Evolutionary conservation across 2,888 invertebrate genomes (phyloP), one percentile per base, ranked within the genome.

Genomic region (Diarsia dahlii): DNA sequence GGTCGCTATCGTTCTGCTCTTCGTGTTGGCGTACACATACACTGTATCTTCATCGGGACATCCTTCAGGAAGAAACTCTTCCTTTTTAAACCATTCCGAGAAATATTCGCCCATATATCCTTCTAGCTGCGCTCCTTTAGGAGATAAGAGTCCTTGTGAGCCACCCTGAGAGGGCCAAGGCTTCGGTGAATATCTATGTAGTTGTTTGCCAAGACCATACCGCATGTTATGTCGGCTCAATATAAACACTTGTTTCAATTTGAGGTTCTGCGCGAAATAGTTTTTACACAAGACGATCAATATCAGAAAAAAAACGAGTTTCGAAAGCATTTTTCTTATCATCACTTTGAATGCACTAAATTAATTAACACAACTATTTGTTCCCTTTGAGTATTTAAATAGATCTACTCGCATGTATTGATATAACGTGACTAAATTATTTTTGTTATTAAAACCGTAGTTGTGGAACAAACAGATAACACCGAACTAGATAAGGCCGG

Each of bases 81-180:
- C 75, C 34, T 76, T 71, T 63, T 78, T 69, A 9, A 87, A 84
- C 87, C 87, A 87, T 15, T 84, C 50, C 20, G 64, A 46, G 58
- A 87, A 84, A 63, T 86, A 87, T 76, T 82, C 73, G 1, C 84
- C 87, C 79, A 87, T 83, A n/a, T 81, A 76, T 5, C 81, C 70
- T 79, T 87, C 87, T 34, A 79, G 12, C 28, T 54, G 39, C n/a
- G 65, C 74, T 62, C 87, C 87, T 71, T 69, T 84, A 3, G 56
- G 52, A 1, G 87, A 85, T 62, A 87, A 58, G 1, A n/a, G 2
- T 39, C 81, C 87, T 0, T 1, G 23, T 2, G 50, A 3, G 2
- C 76, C 79, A 45, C 10, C 12, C 4, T 1, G 52, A 20, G 23
- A 12, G 0, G 77, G 82, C 77, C 84, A 87, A 18, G 52, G 8